These are phyloP conservation scores for Mechanitis messenoides DNA, from an alignment of 2,888 invertebrate genomes.

Conservation along the genomic window DNA sequence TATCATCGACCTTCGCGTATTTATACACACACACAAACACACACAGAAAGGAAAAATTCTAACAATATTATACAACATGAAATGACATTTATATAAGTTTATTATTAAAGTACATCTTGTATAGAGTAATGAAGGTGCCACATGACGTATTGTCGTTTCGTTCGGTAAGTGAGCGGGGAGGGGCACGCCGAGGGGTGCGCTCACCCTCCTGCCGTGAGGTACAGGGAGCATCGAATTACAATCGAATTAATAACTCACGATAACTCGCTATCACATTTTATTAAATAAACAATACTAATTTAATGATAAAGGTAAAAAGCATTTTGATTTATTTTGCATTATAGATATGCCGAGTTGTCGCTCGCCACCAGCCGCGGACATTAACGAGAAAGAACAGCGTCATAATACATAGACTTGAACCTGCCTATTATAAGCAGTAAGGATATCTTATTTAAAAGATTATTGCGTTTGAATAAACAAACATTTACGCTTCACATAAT, in stretches of 20 bases:
- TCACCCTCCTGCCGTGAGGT: conserved; percentile 33
- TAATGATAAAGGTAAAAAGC: neutral
- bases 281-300: neutral
- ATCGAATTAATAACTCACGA: neutral
- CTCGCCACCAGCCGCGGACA: too few species aligned
- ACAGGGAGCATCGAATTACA: conserved; percentile 6
- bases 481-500: too few species aligned
- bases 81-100: conserved; percentile 22
- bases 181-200: conserved; percentile 42
- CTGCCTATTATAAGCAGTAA: too few species aligned
- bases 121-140: conserved; percentile 21
- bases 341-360: too few species aligned
- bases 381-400: too few species aligned
- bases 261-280: neutral
- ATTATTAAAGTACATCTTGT: conserved; percentile 11
- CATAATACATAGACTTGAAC: too few species aligned
- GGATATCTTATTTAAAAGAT: too few species aligned
- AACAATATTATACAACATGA: neutral
- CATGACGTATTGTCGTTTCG: conserved; percentile 43
- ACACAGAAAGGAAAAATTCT: too few species aligned
- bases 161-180: conserved; percentile 54
- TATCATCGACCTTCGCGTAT: too few species aligned
- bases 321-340: too few species aligned
- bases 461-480: too few species aligned
- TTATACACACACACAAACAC: too few species aligned